Evolutionary conservation across 1,140 invertebrate species (phyloP).

Genomic region (Phthorimaea operculella): DNA sequence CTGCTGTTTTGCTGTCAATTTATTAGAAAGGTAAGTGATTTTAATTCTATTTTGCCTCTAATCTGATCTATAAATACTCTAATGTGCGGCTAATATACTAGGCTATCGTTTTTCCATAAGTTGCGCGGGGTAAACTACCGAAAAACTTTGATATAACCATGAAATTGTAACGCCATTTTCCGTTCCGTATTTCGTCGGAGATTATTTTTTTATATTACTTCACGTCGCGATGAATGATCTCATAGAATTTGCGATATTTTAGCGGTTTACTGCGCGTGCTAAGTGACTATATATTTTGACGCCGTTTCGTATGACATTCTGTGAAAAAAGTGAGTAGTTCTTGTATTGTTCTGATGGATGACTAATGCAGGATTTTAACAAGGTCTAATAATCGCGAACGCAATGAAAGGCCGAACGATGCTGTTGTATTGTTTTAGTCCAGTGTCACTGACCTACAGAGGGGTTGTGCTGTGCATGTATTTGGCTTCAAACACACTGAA

Average conservation of each 20-base stretch:
- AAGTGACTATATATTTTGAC: not conserved
- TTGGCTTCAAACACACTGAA: no score
- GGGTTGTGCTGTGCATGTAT: not conserved
- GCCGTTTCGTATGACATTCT: not conserved
- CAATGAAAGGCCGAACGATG: slow-evolving; percentile 26
- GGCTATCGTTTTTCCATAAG: slow-evolving; percentile 7
- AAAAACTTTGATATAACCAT: slow-evolving; percentile 24
- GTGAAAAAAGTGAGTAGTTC: not conserved
- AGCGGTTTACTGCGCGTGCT: not conserved
- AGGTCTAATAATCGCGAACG: slow-evolving; percentile 48
- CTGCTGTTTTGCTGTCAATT: slow-evolving; percentile 57
- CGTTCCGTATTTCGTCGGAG: slow-evolving; percentile 26
- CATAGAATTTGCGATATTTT: slow-evolving; percentile 23
- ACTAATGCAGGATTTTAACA: slow-evolving; percentile 48
- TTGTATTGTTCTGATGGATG: slow-evolving; percentile 32
- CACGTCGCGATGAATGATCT: slow-evolving; percentile 13
- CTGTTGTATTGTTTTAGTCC: slow-evolving; percentile 7
- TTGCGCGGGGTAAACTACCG: not conserved
- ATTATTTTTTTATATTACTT: slow-evolving; percentile 34
- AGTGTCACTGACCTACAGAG: slow-evolving; percentile 12
- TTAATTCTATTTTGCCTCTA: slow-evolving; percentile 22
- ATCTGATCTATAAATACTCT: slow-evolving; percentile 8
- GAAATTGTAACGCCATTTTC: slow-evolving; percentile 59
- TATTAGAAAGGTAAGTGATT: slow-evolving; percentile 55
- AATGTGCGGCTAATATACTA: not conserved